A percentile compares a stretch with the other conserved stretches of the same genome.
Evolutionary conservation across 1,140 invertebrate species (phyloP).

Genomic region (Trachymyrmex septentrionalis): DNA sequence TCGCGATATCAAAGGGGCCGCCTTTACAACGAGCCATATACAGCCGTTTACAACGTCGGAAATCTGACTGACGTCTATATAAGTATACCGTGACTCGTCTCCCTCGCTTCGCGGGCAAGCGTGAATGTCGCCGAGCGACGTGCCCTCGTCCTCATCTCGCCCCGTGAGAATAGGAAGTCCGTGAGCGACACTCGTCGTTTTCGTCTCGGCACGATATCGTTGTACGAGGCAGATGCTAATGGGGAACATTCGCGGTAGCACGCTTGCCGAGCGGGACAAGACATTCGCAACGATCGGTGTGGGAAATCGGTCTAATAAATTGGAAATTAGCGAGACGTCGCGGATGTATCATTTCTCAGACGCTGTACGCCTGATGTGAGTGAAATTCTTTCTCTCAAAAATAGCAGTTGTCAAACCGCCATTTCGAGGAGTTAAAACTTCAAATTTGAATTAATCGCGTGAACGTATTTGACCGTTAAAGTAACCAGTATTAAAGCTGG

Average conservation of each 20-base stretch:
- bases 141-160: conserved; percentile 43
- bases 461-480: conserved; percentile 20
- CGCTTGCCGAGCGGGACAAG: background rate
- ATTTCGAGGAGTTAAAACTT: background rate
- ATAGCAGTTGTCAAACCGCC: background rate
- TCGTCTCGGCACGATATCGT: background rate
- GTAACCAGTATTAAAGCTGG: background rate
- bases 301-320: background rate
- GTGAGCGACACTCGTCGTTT: background rate
- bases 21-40: conserved; percentile 85
- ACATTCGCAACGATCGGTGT: no score
- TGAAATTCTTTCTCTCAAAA: background rate
- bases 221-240: background rate
- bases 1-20: conserved; percentile 83
- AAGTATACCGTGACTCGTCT: conserved; percentile 70
- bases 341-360: background rate
- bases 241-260: background rate
- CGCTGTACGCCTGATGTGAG: background rate
- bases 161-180: conserved; percentile 30
- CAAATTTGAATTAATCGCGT: conserved; percentile 6
- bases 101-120: conserved; percentile 41
- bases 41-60: conserved; percentile 81
- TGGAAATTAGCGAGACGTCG: background rate
- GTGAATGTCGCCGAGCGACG: conserved; percentile 57
- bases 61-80: conserved; percentile 85